These are phyloP conservation scores for Zophobas morio DNA, from an alignment of 1,140 invertebrate species.

Conservation along the genomic window DNA sequence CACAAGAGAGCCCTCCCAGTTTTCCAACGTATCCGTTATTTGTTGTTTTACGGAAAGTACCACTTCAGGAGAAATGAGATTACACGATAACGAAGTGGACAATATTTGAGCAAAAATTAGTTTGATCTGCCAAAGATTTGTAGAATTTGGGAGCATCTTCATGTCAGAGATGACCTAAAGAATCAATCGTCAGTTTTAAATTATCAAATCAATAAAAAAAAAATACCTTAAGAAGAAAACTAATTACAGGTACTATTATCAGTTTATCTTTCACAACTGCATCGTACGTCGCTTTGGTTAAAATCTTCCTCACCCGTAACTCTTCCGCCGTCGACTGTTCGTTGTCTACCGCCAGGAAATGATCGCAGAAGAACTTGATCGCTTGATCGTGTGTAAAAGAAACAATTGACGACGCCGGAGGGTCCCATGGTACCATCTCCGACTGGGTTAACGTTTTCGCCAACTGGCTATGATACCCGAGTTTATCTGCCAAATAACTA, in stretches of 20 bases:
- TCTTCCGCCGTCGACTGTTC: conserved; percentile 63
- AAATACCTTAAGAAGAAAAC: conserved; percentile 78
- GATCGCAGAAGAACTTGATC: conserved; percentile 77
- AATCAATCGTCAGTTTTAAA: too few species aligned
- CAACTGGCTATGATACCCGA: conserved; percentile 87
- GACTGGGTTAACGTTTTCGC: conserved; percentile 88
- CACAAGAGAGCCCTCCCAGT: conserved; percentile 71
- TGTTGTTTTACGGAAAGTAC: conserved; percentile 74
- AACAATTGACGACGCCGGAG: conserved; percentile 73
- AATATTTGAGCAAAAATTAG: conserved; percentile 71
- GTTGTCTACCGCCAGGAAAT: conserved; percentile 71
- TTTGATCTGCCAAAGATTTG: conserved; percentile 79
- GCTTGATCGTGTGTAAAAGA: conserved; percentile 79
- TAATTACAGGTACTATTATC: conserved; percentile 82
- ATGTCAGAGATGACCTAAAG: conserved; percentile 70
- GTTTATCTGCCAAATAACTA: conserved; percentile 90
- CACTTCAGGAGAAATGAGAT: conserved; percentile 68
- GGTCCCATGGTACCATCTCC: conserved; percentile 80
- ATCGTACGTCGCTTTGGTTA: conserved; percentile 87
- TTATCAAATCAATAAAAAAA: conserved; percentile 14
- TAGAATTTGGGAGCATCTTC: conserved; percentile 68
- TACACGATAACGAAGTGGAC: conserved; percentile 60
- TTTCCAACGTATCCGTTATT: conserved; percentile 70
- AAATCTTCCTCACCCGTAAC: conserved; percentile 75
- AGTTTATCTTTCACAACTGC: conserved; percentile 90